phyloP scores from a whole-genome alignment of 1,140 invertebrate species.

The Lepidotrigona ventralis region DNA sequence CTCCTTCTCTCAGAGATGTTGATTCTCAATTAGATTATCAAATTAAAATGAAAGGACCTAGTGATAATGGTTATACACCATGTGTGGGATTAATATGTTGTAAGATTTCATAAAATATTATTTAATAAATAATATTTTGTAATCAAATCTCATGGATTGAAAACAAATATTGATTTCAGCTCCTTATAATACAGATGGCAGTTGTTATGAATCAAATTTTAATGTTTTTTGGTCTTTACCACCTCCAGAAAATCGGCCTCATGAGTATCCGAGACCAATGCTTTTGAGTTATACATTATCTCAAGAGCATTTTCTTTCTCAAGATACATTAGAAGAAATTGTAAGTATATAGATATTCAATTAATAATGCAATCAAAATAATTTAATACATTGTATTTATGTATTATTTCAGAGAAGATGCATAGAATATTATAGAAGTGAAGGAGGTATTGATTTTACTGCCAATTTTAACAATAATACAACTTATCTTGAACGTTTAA shows the following conservation, averaged over 20 bases:
- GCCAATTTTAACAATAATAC: constrained; percentile 87
- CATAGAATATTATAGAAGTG: constrained; percentile 91
- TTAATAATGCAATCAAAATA: background rate
- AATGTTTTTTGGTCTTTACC: constrained; percentile 97
- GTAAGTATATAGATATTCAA: constrained; percentile 74
- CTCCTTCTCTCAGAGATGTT: constrained; percentile 94
- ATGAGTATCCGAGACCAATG: constrained; percentile 95
- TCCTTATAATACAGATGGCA: constrained; percentile 90
- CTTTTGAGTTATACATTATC: constrained; percentile 91
- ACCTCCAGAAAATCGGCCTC: constrained; percentile 93
- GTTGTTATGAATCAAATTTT: constrained; percentile 88
- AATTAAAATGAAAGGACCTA: constrained; percentile 94
- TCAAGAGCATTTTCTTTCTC: constrained; percentile 90
- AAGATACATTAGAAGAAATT: constrained; percentile 92
- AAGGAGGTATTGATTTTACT: constrained; percentile 90
- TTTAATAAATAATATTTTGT: background rate
- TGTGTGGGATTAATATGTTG: constrained; percentile 96
- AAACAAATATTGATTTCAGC: constrained; percentile 82
- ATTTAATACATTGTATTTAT: background rate
- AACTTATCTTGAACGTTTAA: constrained; percentile 90
- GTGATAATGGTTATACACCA: constrained; percentile 93
- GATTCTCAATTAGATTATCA: constrained; percentile 97
- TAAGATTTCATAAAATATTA: constrained; percentile 77
- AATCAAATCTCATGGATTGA: constrained; percentile 3
- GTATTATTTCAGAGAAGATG: constrained; percentile 84